phyloP scores from a whole-genome alignment of 2,888 invertebrate species.

The Nemurella pictetii region DNA sequence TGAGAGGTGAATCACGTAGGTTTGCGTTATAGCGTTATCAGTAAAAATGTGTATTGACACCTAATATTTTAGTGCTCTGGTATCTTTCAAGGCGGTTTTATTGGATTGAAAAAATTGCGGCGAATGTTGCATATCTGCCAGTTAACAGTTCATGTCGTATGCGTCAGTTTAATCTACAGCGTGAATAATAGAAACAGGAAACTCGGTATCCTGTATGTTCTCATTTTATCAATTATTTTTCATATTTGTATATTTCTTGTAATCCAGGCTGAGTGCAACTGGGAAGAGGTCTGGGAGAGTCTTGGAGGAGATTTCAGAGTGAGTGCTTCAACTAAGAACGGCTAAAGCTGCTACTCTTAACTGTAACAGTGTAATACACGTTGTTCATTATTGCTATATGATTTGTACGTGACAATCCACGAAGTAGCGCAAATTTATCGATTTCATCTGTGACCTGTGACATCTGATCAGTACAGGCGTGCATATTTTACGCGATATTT shows the following conservation, averaged over 20 bases:
- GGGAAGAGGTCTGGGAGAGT: neutral
- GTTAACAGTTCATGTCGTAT: neutral
- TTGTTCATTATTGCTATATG: neutral
- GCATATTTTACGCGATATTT: too few relatives aligned
- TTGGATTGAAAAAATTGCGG: neutral
- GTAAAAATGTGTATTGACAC: neutral
- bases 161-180: neutral
- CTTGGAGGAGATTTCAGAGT: neutral
- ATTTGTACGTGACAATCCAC: too few relatives aligned
- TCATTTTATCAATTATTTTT: neutral
- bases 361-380: neutral
- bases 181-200: neutral
- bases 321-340: neutral
- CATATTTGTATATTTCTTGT: neutral
- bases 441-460: too few relatives aligned
- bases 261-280: neutral
- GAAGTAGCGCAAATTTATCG: too few relatives aligned
- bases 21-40: neutral
- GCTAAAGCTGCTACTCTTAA: neutral
- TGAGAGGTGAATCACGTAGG: neutral
- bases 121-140: neutral
- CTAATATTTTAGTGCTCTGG: neutral
- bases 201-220: neutral
- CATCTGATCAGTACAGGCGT: too few relatives aligned
- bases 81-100: neutral